These are phyloP conservation scores for Coendou prehensilis DNA, from an alignment of 2,797 vertebrate species.

Conservation along the genomic window DNA sequence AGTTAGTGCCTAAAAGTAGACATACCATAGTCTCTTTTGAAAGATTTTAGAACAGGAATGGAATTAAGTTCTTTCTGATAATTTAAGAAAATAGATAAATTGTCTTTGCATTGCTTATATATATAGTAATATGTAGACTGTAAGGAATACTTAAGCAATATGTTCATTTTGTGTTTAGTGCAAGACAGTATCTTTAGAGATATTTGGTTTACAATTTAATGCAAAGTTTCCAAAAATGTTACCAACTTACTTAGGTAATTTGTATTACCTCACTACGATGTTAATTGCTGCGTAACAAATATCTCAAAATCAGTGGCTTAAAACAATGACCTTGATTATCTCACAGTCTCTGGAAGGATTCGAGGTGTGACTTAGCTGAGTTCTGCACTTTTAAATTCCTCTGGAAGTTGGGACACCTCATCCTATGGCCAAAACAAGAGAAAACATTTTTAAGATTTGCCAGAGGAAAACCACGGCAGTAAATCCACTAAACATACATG, in stretches of 20 bases:
- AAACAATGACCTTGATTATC: neutral
- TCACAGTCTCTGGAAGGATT: neutral
- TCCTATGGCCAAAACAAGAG: neutral
- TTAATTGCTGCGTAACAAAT: neutral
- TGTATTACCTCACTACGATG: neutral
- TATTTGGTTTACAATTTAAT: neutral
- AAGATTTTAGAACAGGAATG: neutral
- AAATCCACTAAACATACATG: neutral
- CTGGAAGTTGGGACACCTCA: neutral
- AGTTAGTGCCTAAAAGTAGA: neutral
- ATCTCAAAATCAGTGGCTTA: neutral
- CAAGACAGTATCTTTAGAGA: conserved; percentile 20
- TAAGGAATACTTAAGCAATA: neutral
- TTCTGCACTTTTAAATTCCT: neutral
- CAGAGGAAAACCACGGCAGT: neutral
- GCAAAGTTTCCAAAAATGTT: conserved; percentile 28
- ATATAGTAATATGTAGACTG: neutral
- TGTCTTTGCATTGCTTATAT: neutral
- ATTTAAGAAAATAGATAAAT: conserved; percentile 47
- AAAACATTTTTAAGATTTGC: conserved; percentile 42
- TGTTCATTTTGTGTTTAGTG: neutral
- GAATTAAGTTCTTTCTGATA: conserved; percentile 16
- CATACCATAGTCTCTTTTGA: neutral
- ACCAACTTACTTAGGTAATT: neutral
- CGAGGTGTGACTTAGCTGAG: neutral